Conservation (phyloP, 2,113 vertebrate genomes). For the Leucoraja erinaceus region DNA sequence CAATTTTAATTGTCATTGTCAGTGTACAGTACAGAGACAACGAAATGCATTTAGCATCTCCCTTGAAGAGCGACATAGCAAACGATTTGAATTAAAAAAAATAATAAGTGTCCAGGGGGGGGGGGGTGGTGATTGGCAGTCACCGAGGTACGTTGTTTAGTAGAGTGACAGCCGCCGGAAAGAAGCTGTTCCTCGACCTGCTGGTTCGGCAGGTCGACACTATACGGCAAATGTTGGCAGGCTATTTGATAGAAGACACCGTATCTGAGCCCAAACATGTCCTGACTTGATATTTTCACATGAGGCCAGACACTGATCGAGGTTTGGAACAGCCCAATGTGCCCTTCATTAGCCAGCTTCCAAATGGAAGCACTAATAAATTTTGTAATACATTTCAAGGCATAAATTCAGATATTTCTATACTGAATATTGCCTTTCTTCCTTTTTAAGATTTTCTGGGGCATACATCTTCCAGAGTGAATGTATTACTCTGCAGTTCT, state of each 20-base stretch:
- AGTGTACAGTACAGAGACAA: too few relatives aligned
- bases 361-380: too few relatives aligned
- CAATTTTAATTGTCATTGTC: too few relatives aligned
- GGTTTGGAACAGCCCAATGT: neutral
- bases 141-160: too few relatives aligned
- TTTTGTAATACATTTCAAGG: neutral
- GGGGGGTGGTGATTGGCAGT: too few relatives aligned
- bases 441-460: neutral
- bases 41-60: too few relatives aligned
- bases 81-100: too few relatives aligned
- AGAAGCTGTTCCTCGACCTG: too few relatives aligned
- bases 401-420: neutral
- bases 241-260: neutral
- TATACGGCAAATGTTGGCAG: neutral
- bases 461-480: neutral
- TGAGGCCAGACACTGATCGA: neutral
- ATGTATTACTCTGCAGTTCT: neutral
- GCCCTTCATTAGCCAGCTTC: neutral
- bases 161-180: too few relatives aligned
- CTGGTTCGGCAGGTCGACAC: too few relatives aligned
- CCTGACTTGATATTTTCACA: neutral
- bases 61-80: too few relatives aligned
- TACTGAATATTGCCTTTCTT: neutral
- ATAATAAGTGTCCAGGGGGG: too few relatives aligned
- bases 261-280: neutral